Percentiles rank a stretch among this genome's conserved stretches.
Evolutionary conservation across 2,888 invertebrate genomes (phyloP).

Genomic region (Cremastobaeus sp.): DNA sequence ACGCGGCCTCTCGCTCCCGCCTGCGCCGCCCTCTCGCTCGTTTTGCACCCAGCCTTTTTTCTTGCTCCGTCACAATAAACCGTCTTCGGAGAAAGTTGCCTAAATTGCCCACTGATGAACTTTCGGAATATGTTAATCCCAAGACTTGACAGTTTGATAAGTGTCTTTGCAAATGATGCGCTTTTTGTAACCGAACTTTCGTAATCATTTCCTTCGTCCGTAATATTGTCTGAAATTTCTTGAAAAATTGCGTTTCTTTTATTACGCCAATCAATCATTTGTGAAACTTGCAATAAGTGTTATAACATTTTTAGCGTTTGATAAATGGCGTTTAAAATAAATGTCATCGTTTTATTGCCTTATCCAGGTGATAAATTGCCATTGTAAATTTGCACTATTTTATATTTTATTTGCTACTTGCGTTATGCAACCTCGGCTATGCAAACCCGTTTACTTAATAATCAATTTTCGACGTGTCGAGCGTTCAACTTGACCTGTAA

Average conservation of each 20-base stretch:
- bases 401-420: no score
- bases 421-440: no score
- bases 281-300: no score
- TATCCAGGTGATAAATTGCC: no score
- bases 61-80: slow-evolving; percentile 8
- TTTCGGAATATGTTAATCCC: slow-evolving; percentile 35
- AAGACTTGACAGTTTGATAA: slow-evolving; percentile 18
- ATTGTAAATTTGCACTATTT: no score
- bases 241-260: not conserved
- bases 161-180: slow-evolving; percentile 13
- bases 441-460: no score
- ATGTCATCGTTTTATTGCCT: no score
- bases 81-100: slow-evolving; percentile 25
- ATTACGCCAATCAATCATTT: no score
- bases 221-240: not conserved
- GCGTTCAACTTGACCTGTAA: no score
- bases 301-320: no score
- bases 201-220: slow-evolving; percentile 1
- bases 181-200: slow-evolving; percentile 2
- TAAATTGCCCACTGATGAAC: slow-evolving; percentile 33
- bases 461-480: no score
- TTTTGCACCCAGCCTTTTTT: not conserved
- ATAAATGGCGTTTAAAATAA: no score
- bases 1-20: slow-evolving; percentile 8
- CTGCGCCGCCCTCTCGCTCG: not conserved